A percentile compares a stretch with the other conserved stretches of the same genome.
Evolutionary conservation across 2,888 invertebrate species (phyloP).

Genomic region (Rhyacophila evoluta): DNA sequence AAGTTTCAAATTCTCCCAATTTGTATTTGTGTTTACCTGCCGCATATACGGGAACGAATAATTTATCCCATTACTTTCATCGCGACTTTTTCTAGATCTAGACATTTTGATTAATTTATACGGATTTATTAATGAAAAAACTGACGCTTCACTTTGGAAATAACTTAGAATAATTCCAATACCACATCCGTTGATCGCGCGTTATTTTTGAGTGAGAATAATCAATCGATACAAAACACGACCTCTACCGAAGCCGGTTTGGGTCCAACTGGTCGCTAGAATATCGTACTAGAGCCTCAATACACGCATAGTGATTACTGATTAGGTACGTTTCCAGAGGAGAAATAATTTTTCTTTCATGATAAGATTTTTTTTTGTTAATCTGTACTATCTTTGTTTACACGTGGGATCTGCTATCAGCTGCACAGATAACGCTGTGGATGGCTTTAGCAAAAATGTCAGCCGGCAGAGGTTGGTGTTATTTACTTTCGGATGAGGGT

Average conservation of each 20-base stretch:
- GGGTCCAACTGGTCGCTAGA: neutral
- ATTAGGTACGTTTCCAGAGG: neutral
- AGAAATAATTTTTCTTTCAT: neutral
- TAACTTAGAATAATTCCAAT: neutral
- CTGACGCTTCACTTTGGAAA: neutral
- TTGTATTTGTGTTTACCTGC: conserved; percentile 52
- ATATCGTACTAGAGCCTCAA: neutral
- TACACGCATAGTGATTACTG: conserved; percentile 3
- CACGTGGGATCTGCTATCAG: conserved; percentile 22
- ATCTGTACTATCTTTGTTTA: neutral
- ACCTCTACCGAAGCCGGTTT: conserved; percentile 16
- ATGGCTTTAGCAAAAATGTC: neutral
- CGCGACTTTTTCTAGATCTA: conserved; percentile 33
- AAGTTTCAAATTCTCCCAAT: conserved; percentile 48
- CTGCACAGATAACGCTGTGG: neutral
- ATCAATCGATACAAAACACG: neutral
- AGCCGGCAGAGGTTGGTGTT: no score
- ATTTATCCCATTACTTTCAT: conserved; percentile 41
- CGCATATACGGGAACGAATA: conserved; percentile 62
- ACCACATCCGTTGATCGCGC: neutral
- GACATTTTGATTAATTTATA: neutral
- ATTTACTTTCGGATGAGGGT: no score
- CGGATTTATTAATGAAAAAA: no score
- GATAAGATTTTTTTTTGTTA: conserved; percentile 17
- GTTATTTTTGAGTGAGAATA: neutral